Conservation (phyloP, 35 echinoderm and acorn worm species). For the Eucidaris tribuloides region DNA sequence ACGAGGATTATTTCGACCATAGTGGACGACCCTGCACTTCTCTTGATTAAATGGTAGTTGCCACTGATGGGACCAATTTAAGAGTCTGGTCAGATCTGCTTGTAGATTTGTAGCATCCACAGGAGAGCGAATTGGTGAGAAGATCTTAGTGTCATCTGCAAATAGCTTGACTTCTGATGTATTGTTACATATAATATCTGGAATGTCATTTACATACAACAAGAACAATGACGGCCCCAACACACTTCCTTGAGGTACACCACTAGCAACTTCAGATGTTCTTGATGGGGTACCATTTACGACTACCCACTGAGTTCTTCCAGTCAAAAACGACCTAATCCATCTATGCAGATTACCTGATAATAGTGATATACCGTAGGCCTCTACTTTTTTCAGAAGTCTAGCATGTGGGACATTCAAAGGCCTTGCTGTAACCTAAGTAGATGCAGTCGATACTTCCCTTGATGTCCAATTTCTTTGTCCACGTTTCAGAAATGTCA, state of each 20-base stretch:
- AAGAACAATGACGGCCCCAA: background rate
- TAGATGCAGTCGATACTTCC: too few relatives aligned
- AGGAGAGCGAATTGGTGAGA: background rate
- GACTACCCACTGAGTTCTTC: too few relatives aligned
- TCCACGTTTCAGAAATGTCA: too few relatives aligned
- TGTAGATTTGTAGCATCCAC: background rate
- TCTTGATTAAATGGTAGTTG: conserved; percentile 22
- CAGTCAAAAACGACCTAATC: too few relatives aligned
- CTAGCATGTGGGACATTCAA: too few relatives aligned
- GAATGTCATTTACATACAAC: conserved; percentile 10
- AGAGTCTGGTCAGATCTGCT: conserved; percentile 6
- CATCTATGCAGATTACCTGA: too few relatives aligned
- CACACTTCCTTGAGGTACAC: background rate
- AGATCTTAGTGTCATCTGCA: background rate
- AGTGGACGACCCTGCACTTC: conserved; percentile 9
- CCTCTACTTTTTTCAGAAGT: too few relatives aligned
- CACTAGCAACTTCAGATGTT: too few relatives aligned
- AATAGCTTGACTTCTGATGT: conserved; percentile 15
- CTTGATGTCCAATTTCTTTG: too few relatives aligned
- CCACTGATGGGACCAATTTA: background rate
- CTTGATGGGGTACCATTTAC: too few relatives aligned
- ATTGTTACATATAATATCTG: background rate
- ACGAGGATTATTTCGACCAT: background rate
- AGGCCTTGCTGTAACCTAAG: too few relatives aligned
- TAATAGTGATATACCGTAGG: too few relatives aligned